Conservation (phyloP, 2,113 vertebrate genomes). For the Beaufortia kweichowensis region DNA sequence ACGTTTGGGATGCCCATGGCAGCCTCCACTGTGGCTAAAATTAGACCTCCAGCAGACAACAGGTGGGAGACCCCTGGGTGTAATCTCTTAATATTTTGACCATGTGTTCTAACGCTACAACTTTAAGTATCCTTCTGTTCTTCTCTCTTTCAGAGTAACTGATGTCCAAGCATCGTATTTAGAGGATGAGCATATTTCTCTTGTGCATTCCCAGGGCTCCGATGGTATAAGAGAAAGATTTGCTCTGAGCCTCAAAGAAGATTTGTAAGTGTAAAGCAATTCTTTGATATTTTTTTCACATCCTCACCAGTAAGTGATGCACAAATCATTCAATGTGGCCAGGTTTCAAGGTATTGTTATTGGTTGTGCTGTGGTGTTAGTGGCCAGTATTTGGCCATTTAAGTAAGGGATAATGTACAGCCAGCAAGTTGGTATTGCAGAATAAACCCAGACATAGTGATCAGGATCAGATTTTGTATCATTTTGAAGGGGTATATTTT, state of each 20-base stretch:
- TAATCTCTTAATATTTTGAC: background rate
- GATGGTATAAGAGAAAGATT: constrained; percentile 70
- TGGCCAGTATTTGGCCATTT: too few species aligned
- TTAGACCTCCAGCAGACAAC: constrained; percentile 69
- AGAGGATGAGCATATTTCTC: constrained; percentile 67
- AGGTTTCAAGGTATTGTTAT: too few species aligned
- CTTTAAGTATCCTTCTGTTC: background rate
- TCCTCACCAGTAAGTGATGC: too few species aligned
- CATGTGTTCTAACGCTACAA: constrained; percentile 10
- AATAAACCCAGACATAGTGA: too few species aligned
- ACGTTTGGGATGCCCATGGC: constrained; percentile 89
- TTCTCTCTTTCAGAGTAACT: constrained; percentile 68
- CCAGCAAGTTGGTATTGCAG: too few species aligned
- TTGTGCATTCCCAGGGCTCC: constrained; percentile 56
- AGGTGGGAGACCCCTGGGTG: constrained; percentile 74
- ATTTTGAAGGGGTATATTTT: too few species aligned
- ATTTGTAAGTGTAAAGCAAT: constrained; percentile 77
- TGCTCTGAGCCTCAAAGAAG: constrained; percentile 80
- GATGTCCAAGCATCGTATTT: constrained; percentile 81
- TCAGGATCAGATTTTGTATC: too few species aligned
- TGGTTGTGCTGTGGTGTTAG: too few species aligned
- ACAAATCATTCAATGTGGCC: too few species aligned
- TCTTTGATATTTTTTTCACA: background rate
- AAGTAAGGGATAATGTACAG: too few species aligned
- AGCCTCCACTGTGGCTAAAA: constrained; percentile 89